Conservation (phyloP, 2,113 vertebrate species). For the Coptodon rendalli region DNA sequence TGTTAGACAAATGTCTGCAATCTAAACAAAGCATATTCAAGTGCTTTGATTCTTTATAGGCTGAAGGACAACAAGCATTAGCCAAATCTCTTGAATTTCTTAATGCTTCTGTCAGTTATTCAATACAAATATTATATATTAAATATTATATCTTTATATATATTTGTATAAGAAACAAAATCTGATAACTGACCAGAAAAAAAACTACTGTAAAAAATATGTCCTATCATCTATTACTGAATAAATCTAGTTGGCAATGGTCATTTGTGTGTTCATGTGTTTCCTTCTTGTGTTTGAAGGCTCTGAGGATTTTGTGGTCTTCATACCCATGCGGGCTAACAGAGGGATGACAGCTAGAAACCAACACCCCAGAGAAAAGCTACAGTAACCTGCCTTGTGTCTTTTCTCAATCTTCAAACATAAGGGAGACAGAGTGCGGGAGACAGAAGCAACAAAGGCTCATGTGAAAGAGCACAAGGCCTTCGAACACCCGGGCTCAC, state of each 20-base stretch:
- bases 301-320: constrained; percentile 49
- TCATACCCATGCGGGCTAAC: constrained; percentile 30
- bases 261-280: background rate
- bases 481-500: constrained; percentile 53
- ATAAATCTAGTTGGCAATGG: background rate
- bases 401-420: constrained; percentile 73
- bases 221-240: background rate
- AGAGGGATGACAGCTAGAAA: constrained; percentile 49
- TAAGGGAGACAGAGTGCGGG: background rate
- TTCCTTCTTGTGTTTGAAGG: constrained; percentile 49
- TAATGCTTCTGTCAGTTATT: background rate
- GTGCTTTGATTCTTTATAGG: background rate
- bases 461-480: constrained; percentile 58
- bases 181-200: background rate
- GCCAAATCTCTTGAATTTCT: background rate
- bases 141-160: background rate
- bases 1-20: constrained; percentile 21
- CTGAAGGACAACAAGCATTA: background rate
- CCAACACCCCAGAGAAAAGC: constrained; percentile 62
- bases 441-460: constrained; percentile 66
- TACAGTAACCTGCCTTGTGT: constrained; percentile 67
- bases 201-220: background rate
- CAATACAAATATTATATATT: background rate
- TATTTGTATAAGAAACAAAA: background rate
- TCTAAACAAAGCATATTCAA: background rate